Evolutionary conservation across 64 coral and sea anemone genomes (phyloP), one percentile per base, ranked within the genome.

Genomic region (Porites lutea): DNA sequence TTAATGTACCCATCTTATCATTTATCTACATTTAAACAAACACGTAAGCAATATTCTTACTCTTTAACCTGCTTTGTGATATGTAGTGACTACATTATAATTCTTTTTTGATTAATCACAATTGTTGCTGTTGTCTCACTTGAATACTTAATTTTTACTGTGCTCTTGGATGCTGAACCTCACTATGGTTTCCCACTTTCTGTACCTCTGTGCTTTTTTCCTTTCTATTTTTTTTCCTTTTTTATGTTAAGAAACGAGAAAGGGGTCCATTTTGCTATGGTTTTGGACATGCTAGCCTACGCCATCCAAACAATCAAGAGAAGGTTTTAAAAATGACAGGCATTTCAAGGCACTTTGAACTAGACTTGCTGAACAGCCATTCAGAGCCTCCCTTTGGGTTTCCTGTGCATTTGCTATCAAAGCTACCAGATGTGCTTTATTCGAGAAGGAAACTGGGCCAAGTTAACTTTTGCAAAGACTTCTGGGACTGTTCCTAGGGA

Each of bases 221-320:
- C 68, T 73, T 73, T 73, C 12, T 65, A 1, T 76, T 14, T 15
- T 51, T 23, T 27, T 51, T 19, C 12, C n/a, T 51, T 37, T 37
- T 9, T 1, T 19, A 16, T 51, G 13, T 4, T 51, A 76, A 6
- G 0, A n/a, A 4, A 84, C 11, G 18, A 6, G 44, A 15, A 48
- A 4, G 4, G 48, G 48, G 8, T 27, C 2, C 27, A 69, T 11
- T 22, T 68, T 12, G 15, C 45, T 19, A 9, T 3, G 8, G 3
- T 13, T 68, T 67, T 10, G 16, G 5, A 10, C 46, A 51, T 69
- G 81, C 81, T 84, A 83, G 81, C 63, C 63, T 65, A 84, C 14
- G 81, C 81, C 81, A 84, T 84, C 81, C 81, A 84, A 52, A 46
- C 81, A 84, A 84, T 84, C 81, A 84, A 84, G 81, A 84, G 81